A percentile compares a stretch with the other conserved stretches of the same genome.
Evolutionary conservation across 2,888 invertebrate species (phyloP).

Genomic region (Mongoloraphidia duomilia): DNA sequence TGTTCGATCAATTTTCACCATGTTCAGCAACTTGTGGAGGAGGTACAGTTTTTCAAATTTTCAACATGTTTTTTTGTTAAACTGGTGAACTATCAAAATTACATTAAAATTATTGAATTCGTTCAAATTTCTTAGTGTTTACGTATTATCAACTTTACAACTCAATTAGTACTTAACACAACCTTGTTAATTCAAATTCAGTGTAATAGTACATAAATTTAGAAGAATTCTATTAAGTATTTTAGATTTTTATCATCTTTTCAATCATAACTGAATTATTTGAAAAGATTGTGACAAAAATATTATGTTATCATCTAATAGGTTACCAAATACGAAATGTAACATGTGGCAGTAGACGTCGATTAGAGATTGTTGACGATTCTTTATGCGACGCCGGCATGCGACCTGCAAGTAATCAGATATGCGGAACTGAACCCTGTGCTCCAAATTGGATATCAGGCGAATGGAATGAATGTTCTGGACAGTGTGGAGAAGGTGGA

Average conservation of each 20-base stretch:
- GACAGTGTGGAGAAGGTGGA: slow-evolving; percentile 66
- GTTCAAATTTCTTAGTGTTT: too few species aligned
- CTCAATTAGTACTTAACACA: too few species aligned
- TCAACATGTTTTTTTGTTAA: not conserved
- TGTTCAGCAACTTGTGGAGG: slow-evolving; percentile 85
- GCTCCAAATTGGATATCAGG: slow-evolving; percentile 66
- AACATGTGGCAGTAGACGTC: slow-evolving; percentile 62
- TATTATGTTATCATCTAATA: slow-evolving; percentile 21
- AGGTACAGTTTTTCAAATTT: slow-evolving; percentile 39
- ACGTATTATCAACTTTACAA: too few species aligned
- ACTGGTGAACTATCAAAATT: too few species aligned
- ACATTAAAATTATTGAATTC: too few species aligned
- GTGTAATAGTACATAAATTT: too few species aligned
- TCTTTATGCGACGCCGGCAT: slow-evolving; percentile 63
- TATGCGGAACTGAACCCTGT: slow-evolving; percentile 65
- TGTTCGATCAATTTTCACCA: slow-evolving; percentile 55
- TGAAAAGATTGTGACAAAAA: not conserved
- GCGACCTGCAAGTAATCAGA: slow-evolving; percentile 54
- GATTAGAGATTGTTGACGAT: slow-evolving; percentile 54
- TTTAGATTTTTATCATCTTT: not conserved
- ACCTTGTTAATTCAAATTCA: too few species aligned
- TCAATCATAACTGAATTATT: slow-evolving; percentile 4
- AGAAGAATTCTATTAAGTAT: not conserved
- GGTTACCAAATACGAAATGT: slow-evolving; percentile 65
- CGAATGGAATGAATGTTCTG: slow-evolving; percentile 70